A percentile compares a stretch with the other conserved stretches of the same genome.
Evolutionary conservation across 2,797 vertebrate species (phyloP).

Genomic region (Hypotaenidia okinawae): DNA sequence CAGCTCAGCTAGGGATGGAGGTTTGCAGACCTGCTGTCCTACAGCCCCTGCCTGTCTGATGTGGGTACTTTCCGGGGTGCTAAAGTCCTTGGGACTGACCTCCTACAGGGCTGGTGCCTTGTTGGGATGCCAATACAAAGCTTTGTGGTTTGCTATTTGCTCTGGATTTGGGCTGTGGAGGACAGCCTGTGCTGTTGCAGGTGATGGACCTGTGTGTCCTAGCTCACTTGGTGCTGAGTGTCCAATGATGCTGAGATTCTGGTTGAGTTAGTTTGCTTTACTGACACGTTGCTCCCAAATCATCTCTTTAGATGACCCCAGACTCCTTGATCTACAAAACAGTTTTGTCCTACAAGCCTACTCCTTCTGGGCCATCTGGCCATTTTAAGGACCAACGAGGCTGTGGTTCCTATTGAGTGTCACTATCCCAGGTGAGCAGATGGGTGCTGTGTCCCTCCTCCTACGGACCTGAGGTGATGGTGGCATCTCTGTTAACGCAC

Average conservation of each 20-base stretch:
- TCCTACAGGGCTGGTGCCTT: no score
- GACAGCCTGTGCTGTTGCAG: neutral
- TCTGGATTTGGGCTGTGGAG: neutral
- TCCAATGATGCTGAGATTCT: neutral
- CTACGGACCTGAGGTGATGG: accelerated
- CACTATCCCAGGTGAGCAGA: conserved; percentile 24
- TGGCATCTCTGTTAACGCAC: accelerated
- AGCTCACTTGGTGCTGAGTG: no score
- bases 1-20: neutral
- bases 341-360: conserved; percentile 2
- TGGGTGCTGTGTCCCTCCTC: neutral
- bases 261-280: neutral
- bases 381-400: neutral
- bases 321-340: conserved; percentile 37
- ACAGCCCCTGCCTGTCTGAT: no score
- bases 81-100: neutral
- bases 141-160: accelerated
- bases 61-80: neutral
- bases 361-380: neutral
- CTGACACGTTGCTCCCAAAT: neutral
- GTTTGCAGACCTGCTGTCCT: neutral
- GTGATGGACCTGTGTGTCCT: no score
- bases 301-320: neutral
- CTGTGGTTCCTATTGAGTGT: conserved; percentile 33
- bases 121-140: neutral